phyloP scores from a whole-genome alignment of 2,888 invertebrate species.

The Drosophila anomelani region DNA sequence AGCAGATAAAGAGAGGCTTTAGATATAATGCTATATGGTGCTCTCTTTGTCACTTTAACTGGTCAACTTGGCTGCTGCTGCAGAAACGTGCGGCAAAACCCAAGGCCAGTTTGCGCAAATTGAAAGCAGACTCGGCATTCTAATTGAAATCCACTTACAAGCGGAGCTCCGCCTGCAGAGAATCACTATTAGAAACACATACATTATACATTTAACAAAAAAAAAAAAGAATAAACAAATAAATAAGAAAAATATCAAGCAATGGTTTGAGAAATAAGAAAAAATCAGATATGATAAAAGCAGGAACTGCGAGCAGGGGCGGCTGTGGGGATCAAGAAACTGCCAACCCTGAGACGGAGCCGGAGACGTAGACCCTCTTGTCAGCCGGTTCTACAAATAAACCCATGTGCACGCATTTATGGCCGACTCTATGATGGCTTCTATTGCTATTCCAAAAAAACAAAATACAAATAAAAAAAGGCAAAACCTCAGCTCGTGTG shows the following conservation, averaged over 20 bases:
- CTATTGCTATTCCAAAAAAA: conserved; percentile 10
- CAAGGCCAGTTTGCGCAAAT: conserved; percentile 39
- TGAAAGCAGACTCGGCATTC: conserved; percentile 31
- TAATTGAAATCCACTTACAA: conserved; percentile 39
- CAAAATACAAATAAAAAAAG: neutral
- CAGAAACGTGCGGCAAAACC: conserved; percentile 32
- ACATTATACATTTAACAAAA: neutral
- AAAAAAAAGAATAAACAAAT: neutral
- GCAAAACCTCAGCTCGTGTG: conserved; percentile 12
- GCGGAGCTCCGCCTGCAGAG: conserved; percentile 18
- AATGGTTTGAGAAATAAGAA: neutral
- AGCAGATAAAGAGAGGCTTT: neutral
- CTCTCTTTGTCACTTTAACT: neutral
- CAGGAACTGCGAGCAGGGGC: conserved; percentile 41
- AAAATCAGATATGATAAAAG: conserved; percentile 13
- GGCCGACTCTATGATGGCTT: conserved; percentile 13
- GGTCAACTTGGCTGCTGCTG: conserved; percentile 28
- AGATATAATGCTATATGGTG: neutral
- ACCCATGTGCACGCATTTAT: conserved; percentile 36
- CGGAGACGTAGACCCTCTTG: conserved; percentile 26
- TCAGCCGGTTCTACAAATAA: conserved; percentile 42
- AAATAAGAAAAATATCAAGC: neutral
- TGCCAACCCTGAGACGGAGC: conserved; percentile 66
- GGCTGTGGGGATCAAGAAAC: conserved; percentile 66
- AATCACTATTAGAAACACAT: conserved; percentile 16